phyloP scores from a whole-genome alignment of 2,888 invertebrate genomes.

The Caenorhabditis macrosperma region DNA sequence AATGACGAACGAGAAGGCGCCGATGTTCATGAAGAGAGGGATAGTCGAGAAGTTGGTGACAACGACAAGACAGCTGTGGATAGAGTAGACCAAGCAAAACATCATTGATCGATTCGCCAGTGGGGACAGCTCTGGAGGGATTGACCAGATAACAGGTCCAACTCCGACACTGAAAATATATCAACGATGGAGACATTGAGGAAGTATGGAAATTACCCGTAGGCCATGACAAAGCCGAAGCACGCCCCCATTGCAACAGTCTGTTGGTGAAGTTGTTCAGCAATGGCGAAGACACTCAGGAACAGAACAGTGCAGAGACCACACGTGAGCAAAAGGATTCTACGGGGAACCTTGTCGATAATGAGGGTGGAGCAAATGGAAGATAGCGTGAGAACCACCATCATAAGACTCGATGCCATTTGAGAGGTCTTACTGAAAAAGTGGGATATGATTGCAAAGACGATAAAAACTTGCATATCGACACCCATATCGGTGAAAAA shows the following conservation, averaged over 20 bases:
- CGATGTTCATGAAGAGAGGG: constrained; percentile 70
- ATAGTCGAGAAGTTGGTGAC: constrained; percentile 72
- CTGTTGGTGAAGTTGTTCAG: constrained; percentile 60
- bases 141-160: constrained; percentile 75
- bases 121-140: constrained; percentile 75
- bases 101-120: constrained; percentile 70
- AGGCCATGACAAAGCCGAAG: constrained; percentile 72
- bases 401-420: constrained; percentile 71
- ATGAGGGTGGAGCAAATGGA: constrained; percentile 71
- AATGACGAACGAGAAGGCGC: constrained; percentile 71
- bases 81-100: constrained; percentile 73
- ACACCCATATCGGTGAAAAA: constrained; percentile 70
- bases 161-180: constrained; percentile 73
- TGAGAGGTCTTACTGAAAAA: constrained; percentile 69
- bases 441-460: background rate
- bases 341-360: constrained; percentile 68
- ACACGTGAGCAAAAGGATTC: constrained; percentile 57
- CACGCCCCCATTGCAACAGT: constrained; percentile 66
- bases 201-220: constrained; percentile 58
- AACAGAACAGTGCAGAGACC: constrained; percentile 58
- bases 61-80: constrained; percentile 73
- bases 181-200: background rate
- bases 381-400: constrained; percentile 70
- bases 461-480: constrained; percentile 59
- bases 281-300: constrained; percentile 51